Conservation (phyloP, 1,140 invertebrate genomes). For the Triops cancriformis region DNA sequence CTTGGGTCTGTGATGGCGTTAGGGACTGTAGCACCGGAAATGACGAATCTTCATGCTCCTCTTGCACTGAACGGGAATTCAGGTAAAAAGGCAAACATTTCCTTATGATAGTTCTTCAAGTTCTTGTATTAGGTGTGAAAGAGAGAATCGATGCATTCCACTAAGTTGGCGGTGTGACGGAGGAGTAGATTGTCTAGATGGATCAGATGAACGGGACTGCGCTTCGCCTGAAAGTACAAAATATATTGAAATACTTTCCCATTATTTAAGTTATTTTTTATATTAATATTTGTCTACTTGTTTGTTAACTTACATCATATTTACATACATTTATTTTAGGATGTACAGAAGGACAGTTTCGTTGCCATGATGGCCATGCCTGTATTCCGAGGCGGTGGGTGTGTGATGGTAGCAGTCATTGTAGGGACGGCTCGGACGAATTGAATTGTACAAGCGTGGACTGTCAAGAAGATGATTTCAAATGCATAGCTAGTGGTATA, state of each 20-base stretch:
- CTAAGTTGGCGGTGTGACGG: conserved; percentile 40
- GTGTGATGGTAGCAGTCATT: conserved; percentile 40
- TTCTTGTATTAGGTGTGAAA: conserved; percentile 44
- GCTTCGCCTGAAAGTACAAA: conserved; percentile 30
- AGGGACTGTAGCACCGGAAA: conserved; percentile 53
- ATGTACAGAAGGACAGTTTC: conserved; percentile 34
- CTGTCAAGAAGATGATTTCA: conserved; percentile 27
- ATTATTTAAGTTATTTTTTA: too few species aligned
- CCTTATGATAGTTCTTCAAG: background rate
- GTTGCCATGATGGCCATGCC: conserved; percentile 37
- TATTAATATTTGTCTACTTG: conserved; percentile 32
- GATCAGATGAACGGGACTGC: conserved; percentile 42
- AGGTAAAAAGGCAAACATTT: conserved; percentile 37
- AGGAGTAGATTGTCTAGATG: conserved; percentile 39
- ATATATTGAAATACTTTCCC: too few species aligned
- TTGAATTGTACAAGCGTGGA: conserved; percentile 34
- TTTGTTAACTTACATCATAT: too few species aligned
- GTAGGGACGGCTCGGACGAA: conserved; percentile 40
- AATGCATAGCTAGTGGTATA: conserved; percentile 32
- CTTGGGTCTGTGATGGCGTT: conserved; percentile 57
- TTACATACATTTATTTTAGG: conserved; percentile 20
- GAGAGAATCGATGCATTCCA: conserved; percentile 40
- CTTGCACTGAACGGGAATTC: conserved; percentile 47
- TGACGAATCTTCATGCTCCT: conserved; percentile 53
- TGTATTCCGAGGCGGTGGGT: conserved; percentile 35